phyloP scores from a whole-genome alignment of 2,888 invertebrate species.

The Coenonympha glycerion region DNA sequence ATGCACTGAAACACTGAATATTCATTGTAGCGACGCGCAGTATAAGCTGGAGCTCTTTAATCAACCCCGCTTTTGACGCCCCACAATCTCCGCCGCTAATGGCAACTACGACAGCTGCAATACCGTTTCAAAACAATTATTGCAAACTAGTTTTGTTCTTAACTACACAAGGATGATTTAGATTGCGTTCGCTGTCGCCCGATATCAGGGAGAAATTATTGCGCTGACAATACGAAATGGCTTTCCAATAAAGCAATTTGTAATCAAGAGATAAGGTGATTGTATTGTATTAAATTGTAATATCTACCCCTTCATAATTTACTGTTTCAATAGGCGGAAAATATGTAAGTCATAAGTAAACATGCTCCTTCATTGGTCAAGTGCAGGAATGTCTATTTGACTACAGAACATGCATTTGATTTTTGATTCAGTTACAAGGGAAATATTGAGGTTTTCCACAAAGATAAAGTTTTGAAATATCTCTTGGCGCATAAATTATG shows the following conservation, averaged over 20 bases:
- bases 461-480: too few relatives aligned
- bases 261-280: constrained; percentile 5
- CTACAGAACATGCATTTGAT: too few relatives aligned
- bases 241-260: constrained; percentile 7
- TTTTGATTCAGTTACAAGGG: too few relatives aligned
- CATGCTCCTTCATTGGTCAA: too few relatives aligned
- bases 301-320: not conserved
- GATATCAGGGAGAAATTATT: constrained; percentile 3
- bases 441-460: too few relatives aligned
- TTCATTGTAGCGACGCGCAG: constrained; percentile 54
- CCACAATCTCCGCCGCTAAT: constrained; percentile 38
- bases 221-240: not conserved
- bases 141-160: constrained; percentile 22
- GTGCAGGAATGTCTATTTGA: too few relatives aligned
- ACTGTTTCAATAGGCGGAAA: not conserved
- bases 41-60: constrained; percentile 54
- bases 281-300: not conserved
- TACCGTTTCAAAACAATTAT: constrained; percentile 29
- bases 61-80: constrained; percentile 53
- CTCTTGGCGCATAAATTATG: too few relatives aligned
- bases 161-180: constrained; percentile 9
- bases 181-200: constrained; percentile 5
- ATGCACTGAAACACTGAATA: constrained; percentile 66
- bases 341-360: not conserved
- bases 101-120: constrained; percentile 32